Conservation (phyloP, 2,888 invertebrate genomes). For the Ormyrus labotus region DNA sequence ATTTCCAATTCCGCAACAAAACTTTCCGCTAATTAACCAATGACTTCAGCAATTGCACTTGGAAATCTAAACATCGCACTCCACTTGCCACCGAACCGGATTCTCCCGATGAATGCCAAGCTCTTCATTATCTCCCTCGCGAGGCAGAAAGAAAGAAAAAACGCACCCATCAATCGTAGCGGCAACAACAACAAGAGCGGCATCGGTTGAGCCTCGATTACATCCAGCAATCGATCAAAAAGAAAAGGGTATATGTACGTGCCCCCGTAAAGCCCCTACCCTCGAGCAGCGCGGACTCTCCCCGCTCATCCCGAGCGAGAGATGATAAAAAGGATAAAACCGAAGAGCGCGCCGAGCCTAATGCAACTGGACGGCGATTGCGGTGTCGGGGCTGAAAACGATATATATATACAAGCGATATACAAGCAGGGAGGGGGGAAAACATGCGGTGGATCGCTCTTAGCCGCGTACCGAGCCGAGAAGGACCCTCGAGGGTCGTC, state of each 20-base stretch:
- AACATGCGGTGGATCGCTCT: slow-evolving; percentile 67
- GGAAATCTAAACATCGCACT: too few relatives aligned
- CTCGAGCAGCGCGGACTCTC: neutral
- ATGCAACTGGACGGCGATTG: slow-evolving; percentile 69
- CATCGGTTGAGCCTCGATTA: neutral
- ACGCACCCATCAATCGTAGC: neutral
- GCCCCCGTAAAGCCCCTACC: neutral
- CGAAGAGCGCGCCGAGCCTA: slow-evolving; percentile 47
- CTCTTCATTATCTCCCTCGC: too few relatives aligned
- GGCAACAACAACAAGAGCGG: neutral
- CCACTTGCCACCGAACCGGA: too few relatives aligned
- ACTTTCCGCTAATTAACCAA: too few relatives aligned
- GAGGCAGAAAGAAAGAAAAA: too few relatives aligned
- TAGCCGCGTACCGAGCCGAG: slow-evolving; percentile 58
- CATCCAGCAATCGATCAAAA: slow-evolving; percentile 55
- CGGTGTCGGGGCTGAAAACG: slow-evolving; percentile 65
- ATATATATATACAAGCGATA: slow-evolving; percentile 54
- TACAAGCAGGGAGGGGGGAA: slow-evolving; percentile 43
- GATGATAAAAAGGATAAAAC: slow-evolving; percentile 14
- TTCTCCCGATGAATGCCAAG: too few relatives aligned
- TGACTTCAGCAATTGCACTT: too few relatives aligned
- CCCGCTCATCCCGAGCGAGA: neutral
- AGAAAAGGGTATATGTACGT: slow-evolving; percentile 31
- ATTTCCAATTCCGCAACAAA: too few relatives aligned
- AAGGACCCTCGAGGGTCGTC: slow-evolving; percentile 14